Percentiles rank a stretch among this genome's conserved stretches.
Conservation (phyloP, 1,140 invertebrate species). For the Drosophila ambigua region DNA sequence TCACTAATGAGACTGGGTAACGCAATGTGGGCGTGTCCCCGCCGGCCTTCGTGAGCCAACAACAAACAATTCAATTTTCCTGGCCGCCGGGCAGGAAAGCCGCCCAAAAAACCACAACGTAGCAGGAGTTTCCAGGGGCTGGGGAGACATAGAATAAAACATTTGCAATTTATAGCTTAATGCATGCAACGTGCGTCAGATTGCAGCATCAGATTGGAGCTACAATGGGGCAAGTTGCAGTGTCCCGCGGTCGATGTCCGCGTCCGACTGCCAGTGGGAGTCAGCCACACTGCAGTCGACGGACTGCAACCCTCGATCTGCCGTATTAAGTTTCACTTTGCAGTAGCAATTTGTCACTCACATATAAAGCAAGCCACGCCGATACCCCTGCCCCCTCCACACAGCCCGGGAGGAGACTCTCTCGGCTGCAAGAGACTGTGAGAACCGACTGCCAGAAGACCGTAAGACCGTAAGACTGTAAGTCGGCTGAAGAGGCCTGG, state of each 20-base stretch:
- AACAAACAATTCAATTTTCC: conserved; percentile 81
- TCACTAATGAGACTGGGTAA: conserved; percentile 75
- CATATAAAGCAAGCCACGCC: conserved; percentile 32
- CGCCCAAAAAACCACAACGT: conserved; percentile 34
- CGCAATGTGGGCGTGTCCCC: conserved; percentile 73
- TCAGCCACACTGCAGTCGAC: conserved; percentile 20
- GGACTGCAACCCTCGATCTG: conserved; percentile 33
- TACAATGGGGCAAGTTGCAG: conserved; percentile 12
- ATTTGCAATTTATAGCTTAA: conserved; percentile 77
- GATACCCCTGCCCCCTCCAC: neutral
- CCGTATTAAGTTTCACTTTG: conserved; percentile 59
- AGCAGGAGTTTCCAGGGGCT: too few relatives aligned
- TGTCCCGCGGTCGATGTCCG: conserved; percentile 10
- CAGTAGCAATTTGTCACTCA: conserved; percentile 74
- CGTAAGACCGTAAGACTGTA: conserved; percentile 49
- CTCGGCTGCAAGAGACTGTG: neutral
- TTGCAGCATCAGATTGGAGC: conserved; percentile 58
- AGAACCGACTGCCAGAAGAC: conserved; percentile 4
- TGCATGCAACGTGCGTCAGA: conserved; percentile 77
- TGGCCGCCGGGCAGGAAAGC: conserved; percentile 48
- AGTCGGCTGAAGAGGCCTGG: conserved; percentile 36
- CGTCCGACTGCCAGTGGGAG: conserved; percentile 22
- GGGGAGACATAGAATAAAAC: conserved; percentile 39
- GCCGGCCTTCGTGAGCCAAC: conserved; percentile 63
- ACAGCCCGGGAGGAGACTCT: conserved; percentile 25